Evolutionary conservation across 2,888 invertebrate species (phyloP).

Genomic region (Pristionchus exspectatus): DNA sequence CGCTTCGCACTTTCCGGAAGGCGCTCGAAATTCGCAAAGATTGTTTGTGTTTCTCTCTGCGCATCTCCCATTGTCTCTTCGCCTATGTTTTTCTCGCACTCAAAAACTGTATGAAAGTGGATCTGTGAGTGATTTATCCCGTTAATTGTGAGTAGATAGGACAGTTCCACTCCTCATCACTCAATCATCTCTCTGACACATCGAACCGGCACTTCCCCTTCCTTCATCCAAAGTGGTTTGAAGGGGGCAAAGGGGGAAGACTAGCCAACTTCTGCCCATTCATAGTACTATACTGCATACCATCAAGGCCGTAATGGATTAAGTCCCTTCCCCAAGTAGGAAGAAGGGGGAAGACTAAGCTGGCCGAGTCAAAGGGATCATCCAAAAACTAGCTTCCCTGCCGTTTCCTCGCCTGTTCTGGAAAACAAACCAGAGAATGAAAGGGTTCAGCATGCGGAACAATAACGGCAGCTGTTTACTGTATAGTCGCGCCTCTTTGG

Average conservation of each 20-base stretch:
- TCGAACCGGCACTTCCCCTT: not conserved
- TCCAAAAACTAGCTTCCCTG: constrained; percentile 3
- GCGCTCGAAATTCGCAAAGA: constrained; percentile 4
- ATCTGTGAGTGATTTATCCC: not conserved
- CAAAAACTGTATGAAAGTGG: not conserved
- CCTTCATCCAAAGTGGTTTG: constrained; percentile 8
- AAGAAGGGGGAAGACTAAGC: constrained; percentile 18
- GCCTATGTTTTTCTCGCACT: not conserved
- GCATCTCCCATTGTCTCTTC: not conserved
- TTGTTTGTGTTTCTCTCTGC: constrained; percentile 34
- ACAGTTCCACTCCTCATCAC: not conserved
- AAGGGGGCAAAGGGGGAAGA: not conserved
- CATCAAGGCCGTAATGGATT: constrained; percentile 48
- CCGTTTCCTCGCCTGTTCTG: not conserved
- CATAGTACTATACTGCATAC: not conserved
- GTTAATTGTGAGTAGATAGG: constrained; percentile 21
- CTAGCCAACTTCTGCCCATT: not conserved
- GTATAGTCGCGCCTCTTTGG: too few relatives aligned
- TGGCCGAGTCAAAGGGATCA: constrained; percentile 2
- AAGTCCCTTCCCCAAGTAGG: not conserved
- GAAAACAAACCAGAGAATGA: constrained; percentile 10
- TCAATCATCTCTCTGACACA: constrained; percentile 9
- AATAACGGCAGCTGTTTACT: not conserved
- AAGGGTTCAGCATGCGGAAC: not conserved
- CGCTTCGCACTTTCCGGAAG: constrained; percentile 31